Evolutionary conservation across 2,113 vertebrate species (phyloP).

Genomic region (Indicator indicator): DNA sequence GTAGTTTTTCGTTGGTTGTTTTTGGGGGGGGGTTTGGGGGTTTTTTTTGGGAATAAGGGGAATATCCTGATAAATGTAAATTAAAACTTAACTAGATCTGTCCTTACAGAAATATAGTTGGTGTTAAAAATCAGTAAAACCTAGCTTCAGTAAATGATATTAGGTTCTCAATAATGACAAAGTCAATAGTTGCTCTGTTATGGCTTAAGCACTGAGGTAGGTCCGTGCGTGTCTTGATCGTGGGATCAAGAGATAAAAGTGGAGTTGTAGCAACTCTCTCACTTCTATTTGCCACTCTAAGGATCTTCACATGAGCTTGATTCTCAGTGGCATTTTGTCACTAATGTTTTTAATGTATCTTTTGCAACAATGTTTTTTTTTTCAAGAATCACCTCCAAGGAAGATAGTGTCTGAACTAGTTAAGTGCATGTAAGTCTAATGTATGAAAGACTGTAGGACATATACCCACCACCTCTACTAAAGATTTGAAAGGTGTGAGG

Average conservation of each 20-base stretch:
- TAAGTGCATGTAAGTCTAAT: neutral
- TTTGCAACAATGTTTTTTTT: conserved; percentile 46
- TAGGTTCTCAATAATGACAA: conserved; percentile 31
- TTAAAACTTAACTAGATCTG: neutral
- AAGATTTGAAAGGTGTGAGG: neutral
- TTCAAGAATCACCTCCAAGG: neutral
- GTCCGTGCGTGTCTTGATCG: conserved; percentile 47
- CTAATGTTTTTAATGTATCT: conserved; percentile 62
- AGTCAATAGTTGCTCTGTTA: conserved; percentile 63
- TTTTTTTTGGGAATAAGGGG: neutral
- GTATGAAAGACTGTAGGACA: neutral
- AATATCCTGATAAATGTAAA: neutral
- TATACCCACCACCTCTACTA: neutral
- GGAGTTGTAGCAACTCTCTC: conserved; percentile 35
- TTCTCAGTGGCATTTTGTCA: conserved; percentile 45
- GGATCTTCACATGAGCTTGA: conserved; percentile 33
- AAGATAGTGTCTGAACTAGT: neutral
- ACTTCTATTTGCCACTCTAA: conserved; percentile 38
- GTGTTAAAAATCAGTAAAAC: conserved; percentile 51
- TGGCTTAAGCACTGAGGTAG: conserved; percentile 60
- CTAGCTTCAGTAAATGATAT: conserved; percentile 25
- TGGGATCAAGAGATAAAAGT: conserved; percentile 66
- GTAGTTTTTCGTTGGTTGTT: too few species aligned
- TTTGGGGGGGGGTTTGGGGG: too few species aligned
- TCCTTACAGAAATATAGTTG: conserved; percentile 11